Evolutionary conservation across 1,140 invertebrate genomes (phyloP).

Genomic region (Brachystomella parvula): DNA sequence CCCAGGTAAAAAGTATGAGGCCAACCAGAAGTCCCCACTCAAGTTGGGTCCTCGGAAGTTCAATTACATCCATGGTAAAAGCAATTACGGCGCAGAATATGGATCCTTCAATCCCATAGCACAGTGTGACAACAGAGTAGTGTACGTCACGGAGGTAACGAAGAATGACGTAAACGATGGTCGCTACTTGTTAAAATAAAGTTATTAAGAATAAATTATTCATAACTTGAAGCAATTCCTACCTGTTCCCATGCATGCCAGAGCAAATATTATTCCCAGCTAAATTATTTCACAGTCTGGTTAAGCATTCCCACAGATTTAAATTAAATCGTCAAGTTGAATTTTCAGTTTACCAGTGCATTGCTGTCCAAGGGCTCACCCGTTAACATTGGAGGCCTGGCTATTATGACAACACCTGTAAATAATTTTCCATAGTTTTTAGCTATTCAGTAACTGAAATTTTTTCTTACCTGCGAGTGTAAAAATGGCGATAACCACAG

Average conservation of each 20-base stretch:
- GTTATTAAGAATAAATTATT: not conserved
- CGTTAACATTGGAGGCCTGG: slow-evolving; percentile 5
- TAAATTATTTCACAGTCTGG: slow-evolving; percentile 6
- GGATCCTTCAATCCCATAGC: slow-evolving; percentile 12
- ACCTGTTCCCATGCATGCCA: not conserved
- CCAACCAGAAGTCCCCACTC: slow-evolving; percentile 12
- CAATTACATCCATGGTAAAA: not conserved
- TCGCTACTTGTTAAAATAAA: not conserved
- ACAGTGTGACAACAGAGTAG: slow-evolving; percentile 13
- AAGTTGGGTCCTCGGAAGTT: not conserved
- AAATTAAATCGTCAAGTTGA: not conserved
- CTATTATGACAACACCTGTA: not conserved
- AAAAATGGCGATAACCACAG: slow-evolving; percentile 3
- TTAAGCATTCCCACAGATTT: not conserved
- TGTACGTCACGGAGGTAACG: slow-evolving; percentile 21
- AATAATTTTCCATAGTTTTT: too few species aligned
- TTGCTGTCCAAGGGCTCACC: not conserved
- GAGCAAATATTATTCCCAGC: slow-evolving; percentile 5
- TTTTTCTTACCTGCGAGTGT: not conserved
- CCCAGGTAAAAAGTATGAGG: slow-evolving; percentile 11
- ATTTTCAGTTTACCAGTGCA: not conserved
- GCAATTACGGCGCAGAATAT: slow-evolving; percentile 4
- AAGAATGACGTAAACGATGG: slow-evolving; percentile 16
- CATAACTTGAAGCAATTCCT: not conserved
- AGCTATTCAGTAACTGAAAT: not conserved